Evolutionary conservation across 2,113 vertebrate genomes (phyloP).

Genomic region (Sigmodon hispidus): DNA sequence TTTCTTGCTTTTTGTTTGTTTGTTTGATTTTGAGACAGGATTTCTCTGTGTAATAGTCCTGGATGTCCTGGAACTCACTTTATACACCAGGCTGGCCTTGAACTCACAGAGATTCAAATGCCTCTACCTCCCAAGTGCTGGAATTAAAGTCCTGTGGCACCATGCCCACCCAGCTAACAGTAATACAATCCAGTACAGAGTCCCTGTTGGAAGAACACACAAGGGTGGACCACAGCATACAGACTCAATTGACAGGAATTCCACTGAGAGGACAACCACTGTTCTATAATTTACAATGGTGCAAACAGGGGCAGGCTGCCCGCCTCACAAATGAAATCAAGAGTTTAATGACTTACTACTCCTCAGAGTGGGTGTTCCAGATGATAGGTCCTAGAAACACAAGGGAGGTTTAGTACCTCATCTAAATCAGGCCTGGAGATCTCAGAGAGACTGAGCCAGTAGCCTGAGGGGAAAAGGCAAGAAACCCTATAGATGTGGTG

Average conservation of each 20-base stretch:
- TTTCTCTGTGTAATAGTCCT: background rate
- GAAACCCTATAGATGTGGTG: too few species aligned
- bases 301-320: background rate
- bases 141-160: background rate
- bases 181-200: accelerated
- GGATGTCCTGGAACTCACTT: background rate
- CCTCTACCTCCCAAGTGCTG: background rate
- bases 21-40: background rate
- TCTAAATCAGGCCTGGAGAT: background rate
- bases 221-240: background rate
- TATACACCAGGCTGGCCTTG: background rate
- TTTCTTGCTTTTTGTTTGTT: background rate
- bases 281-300: too few species aligned
- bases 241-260: background rate
- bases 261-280: background rate
- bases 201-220: background rate
- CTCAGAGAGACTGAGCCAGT: background rate
- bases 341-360: background rate
- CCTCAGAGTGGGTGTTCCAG: background rate
- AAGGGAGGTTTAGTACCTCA: background rate
- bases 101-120: background rate
- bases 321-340: background rate
- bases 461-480: background rate
- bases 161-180: background rate
- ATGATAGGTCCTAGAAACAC: background rate